Evolutionary conservation across 2,797 vertebrate genomes (phyloP).

Genomic region (Ptychobarbus kaznakovi): DNA sequence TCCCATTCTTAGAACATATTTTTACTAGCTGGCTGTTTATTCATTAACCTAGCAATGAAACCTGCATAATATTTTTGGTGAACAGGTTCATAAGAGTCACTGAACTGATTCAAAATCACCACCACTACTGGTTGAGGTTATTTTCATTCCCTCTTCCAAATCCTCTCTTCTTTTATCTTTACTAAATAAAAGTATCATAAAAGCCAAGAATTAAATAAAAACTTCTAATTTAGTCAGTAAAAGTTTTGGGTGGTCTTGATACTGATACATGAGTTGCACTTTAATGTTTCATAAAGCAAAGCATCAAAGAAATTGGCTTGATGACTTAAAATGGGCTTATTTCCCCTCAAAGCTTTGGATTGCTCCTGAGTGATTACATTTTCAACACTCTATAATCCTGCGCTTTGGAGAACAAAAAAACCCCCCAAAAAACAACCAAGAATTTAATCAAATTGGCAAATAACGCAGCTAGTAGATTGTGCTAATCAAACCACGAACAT

Average conservation of each 20-base stretch:
- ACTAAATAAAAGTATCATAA: neutral
- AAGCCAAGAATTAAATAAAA: neutral
- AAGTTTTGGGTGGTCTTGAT: constrained; percentile 5
- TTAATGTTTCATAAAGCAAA: constrained; percentile 41
- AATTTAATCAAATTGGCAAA: neutral
- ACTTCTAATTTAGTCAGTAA: neutral
- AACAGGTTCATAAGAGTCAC: neutral
- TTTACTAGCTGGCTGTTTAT: neutral
- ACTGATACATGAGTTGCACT: neutral
- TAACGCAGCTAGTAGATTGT: neutral
- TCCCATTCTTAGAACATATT: neutral
- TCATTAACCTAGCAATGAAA: neutral
- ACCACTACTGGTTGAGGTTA: neutral
- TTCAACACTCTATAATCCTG: constrained; percentile 36
- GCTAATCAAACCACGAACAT: neutral
- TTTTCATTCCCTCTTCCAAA: neutral
- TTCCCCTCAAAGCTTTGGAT: constrained; percentile 41
- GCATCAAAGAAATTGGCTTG: constrained; percentile 41
- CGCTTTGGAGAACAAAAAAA: constrained; percentile 7
- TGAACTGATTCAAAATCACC: neutral
- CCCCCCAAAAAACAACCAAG: neutral
- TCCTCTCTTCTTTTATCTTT: neutral
- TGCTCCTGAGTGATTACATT: constrained; percentile 26
- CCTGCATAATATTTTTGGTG: neutral
- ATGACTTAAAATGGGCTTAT: constrained; percentile 41